These are phyloP conservation scores for Brachyhypopomus gauderio DNA, from an alignment of 2,113 vertebrate genomes.

Conservation along the genomic window DNA sequence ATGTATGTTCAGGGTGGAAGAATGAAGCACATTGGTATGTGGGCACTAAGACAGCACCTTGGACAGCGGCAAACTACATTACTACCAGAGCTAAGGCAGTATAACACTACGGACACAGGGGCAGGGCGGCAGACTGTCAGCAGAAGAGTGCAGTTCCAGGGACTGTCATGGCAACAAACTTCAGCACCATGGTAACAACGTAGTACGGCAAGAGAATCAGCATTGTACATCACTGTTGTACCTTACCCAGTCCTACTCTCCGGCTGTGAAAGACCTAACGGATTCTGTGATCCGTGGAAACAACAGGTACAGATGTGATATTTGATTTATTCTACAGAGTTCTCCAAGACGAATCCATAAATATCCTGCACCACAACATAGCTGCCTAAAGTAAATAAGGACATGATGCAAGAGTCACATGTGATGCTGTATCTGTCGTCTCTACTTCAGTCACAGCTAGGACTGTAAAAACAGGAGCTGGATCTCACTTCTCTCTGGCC, in stretches of 20 bases:
- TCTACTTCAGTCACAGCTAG: neutral
- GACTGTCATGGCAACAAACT: neutral
- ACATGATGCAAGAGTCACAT: slow-evolving; percentile 12
- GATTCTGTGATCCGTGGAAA: slow-evolving; percentile 6
- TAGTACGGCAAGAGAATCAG: neutral
- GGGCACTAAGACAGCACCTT: neutral
- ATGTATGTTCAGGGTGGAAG: too few relatives aligned
- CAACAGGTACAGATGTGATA: slow-evolving; percentile 21
- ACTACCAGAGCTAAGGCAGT: neutral
- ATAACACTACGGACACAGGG: neutral
- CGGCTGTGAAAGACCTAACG: slow-evolving; percentile 1
- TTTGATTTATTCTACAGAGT: slow-evolving; percentile 13
- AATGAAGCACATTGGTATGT: neutral
- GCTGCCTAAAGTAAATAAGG: slow-evolving; percentile 18
- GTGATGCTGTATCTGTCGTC: slow-evolving; percentile 1
- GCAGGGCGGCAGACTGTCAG: neutral
- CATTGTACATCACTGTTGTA: neutral
- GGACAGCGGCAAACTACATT: neutral
- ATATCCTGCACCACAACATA: slow-evolving; percentile 3
- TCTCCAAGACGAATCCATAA: slow-evolving; percentile 18
- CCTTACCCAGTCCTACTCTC: neutral
- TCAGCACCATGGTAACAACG: neutral
- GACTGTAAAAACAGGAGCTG: neutral
- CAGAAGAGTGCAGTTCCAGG: neutral
- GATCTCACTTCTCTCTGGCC: neutral